phyloP scores from a whole-genome alignment of 2,888 invertebrate species.

The Sphaerophoria rueppellii region DNA sequence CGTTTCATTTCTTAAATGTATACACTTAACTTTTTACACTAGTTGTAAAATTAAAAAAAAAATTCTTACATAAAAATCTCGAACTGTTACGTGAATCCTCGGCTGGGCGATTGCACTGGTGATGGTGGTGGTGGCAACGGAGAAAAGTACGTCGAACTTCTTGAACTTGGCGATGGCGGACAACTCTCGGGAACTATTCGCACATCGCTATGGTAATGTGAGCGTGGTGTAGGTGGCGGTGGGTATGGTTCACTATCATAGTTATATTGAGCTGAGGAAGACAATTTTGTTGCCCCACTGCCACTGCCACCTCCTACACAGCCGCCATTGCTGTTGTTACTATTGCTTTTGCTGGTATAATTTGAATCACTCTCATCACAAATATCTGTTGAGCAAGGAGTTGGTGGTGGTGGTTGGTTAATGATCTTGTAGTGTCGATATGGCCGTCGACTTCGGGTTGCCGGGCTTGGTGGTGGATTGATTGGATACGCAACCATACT shows the following conservation, averaged over 20 bases:
- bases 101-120: constrained; percentile 86
- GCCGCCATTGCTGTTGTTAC: constrained; percentile 80
- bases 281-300: constrained; percentile 77
- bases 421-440: constrained; percentile 90
- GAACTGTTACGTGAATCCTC: constrained; percentile 82
- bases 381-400: constrained; percentile 96
- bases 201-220: constrained; percentile 88
- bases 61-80: constrained; percentile 80
- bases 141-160: constrained; percentile 90
- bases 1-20: constrained; percentile 3
- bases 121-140: constrained; percentile 94
- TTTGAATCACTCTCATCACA: constrained; percentile 94
- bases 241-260: constrained; percentile 88
- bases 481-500: constrained; percentile 87
- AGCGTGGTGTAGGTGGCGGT: constrained; percentile 89
- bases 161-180: constrained; percentile 87
- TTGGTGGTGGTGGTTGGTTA: constrained; percentile 95
- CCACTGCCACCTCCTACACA: constrained; percentile 69
- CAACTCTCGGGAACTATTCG: constrained; percentile 85
- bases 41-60: constrained; percentile 43
- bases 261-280: constrained; percentile 82
- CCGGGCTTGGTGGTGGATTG: constrained; percentile 96
- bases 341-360: constrained; percentile 84
- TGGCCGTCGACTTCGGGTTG: constrained; percentile 89
- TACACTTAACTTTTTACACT: constrained; percentile 27